Evolutionary conservation across 2,113 vertebrate species (phyloP).

Genomic region (Apodemus speciosus): DNA sequence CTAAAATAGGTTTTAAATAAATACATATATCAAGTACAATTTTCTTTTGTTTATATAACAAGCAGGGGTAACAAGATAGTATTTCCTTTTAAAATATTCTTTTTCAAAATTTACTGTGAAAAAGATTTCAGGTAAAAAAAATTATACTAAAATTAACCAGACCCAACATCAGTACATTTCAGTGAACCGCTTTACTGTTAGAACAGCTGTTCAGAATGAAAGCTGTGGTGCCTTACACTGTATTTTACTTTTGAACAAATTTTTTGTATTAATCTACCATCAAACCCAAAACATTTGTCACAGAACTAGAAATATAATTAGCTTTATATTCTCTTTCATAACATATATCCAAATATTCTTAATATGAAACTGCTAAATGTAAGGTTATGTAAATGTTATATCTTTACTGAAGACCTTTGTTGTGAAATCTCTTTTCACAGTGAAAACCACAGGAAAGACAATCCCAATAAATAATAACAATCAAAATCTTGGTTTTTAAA

Average conservation of each 20-base stretch:
- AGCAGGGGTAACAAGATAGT: background rate
- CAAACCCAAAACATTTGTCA: background rate
- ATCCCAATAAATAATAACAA: background rate
- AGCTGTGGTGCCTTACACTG: background rate
- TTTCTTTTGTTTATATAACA: background rate
- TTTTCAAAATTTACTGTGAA: background rate
- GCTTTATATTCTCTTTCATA: background rate
- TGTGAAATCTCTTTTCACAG: background rate
- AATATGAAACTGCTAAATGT: background rate
- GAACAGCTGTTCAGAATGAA: background rate
- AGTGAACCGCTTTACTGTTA: background rate
- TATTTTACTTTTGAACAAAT: background rate
- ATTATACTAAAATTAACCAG: background rate
- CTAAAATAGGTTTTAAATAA: background rate
- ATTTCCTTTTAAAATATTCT: background rate
- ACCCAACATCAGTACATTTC: background rate
- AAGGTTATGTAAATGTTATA: background rate
- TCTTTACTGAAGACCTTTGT: background rate
- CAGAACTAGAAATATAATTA: background rate
- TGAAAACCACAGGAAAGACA: background rate
- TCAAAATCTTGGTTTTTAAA: background rate
- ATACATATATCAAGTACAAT: background rate
- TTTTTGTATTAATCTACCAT: background rate
- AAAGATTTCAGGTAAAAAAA: background rate
- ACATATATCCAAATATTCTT: background rate